Base-by-base conservation (phyloP, 2,797 vertebrate species). In the Parauchenoglanis punctatus region DNA sequence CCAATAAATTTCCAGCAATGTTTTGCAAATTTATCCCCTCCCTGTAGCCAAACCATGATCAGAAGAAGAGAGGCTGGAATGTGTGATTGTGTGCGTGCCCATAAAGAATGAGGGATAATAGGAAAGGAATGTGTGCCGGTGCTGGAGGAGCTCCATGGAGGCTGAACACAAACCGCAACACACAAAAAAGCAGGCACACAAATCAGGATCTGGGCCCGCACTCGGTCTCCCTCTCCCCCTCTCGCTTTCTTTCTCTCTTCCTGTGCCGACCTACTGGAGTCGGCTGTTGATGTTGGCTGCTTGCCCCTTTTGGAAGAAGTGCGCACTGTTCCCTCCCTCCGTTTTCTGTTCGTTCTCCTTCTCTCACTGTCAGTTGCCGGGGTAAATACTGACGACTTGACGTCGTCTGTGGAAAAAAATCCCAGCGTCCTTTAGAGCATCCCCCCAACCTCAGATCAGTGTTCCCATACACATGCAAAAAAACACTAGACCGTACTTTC, bases 181-280 rank as follows among this genome's bases (percentile, higher is more conserved):
- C 89, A 94, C 89, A 94, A 94, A 91, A 89, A 91, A 89, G 95
- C 93, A 94, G 93, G 94, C 94, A 95, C 96, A 95, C 96, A 96
- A 96, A 97, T 96, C 95, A 96, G 95, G 94, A 94, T 96, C 96
- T 95, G 95, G 96, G 95, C 96, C 91, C 90, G 78, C 90, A 88
- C 91, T 87, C 91, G 91, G 89, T 91, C 90, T 93, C 92, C 92
- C 93, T 93, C 93, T 93, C 91, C 94, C 81, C 56, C 84, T 77
- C 81, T 82, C 17, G 23, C 86, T 76, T 89, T 17, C 85, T 73
- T 82, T 88, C 94, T 94, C 95, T 95, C 94, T 97, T 97, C 97
- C 97, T 97, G 97, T 96, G 96, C 96, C 97, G 97, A 97, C 97
- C 97, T 97, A 96, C 96, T 97, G 97, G 97, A 97, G 97, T 97